These are phyloP conservation scores for Lamprotornis superbus DNA, from an alignment of 2,113 vertebrate species.

Conservation along the genomic window DNA sequence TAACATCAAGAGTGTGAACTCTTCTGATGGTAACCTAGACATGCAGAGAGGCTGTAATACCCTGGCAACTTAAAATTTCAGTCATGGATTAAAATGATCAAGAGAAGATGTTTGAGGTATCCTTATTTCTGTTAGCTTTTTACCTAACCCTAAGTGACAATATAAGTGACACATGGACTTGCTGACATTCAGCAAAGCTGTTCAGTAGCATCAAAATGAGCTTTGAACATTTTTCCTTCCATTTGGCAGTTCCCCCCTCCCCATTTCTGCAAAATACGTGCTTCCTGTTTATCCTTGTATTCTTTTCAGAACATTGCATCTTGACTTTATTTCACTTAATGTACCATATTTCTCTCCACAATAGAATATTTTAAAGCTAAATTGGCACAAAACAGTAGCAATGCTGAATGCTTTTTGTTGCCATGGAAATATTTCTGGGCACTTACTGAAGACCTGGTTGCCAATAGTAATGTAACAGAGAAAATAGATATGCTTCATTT, in stretches of 20 bases:
- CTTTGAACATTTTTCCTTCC: constrained; percentile 20
- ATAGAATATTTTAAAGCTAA: constrained; percentile 78
- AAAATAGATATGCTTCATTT: constrained; percentile 81
- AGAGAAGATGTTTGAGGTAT: constrained; percentile 23
- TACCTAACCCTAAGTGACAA: constrained; percentile 31
- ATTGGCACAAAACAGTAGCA: constrained; percentile 77
- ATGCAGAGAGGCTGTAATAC: constrained; percentile 32
- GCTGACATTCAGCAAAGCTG: constrained; percentile 37
- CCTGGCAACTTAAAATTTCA: constrained; percentile 39
- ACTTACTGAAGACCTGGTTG: constrained; percentile 77
- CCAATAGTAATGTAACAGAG: constrained; percentile 80
- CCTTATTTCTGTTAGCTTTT: constrained; percentile 39
- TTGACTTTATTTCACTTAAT: constrained; percentile 77
- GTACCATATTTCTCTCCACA: constrained; percentile 74
- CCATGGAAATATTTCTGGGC: constrained; percentile 82
- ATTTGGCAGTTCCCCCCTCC: neutral
- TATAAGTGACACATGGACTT: constrained; percentile 10
- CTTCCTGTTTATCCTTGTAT: constrained; percentile 73
- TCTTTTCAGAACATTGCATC: constrained; percentile 71
- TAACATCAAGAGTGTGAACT: constrained; percentile 33
- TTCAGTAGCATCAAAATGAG: constrained; percentile 22
- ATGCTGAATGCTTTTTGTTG: constrained; percentile 82
- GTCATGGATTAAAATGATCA: constrained; percentile 47
- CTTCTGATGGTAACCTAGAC: constrained; percentile 39
- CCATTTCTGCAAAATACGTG: constrained; percentile 46